phyloP scores from a whole-genome alignment of 2,113 vertebrate species.

The Eidolon helvum region DNA sequence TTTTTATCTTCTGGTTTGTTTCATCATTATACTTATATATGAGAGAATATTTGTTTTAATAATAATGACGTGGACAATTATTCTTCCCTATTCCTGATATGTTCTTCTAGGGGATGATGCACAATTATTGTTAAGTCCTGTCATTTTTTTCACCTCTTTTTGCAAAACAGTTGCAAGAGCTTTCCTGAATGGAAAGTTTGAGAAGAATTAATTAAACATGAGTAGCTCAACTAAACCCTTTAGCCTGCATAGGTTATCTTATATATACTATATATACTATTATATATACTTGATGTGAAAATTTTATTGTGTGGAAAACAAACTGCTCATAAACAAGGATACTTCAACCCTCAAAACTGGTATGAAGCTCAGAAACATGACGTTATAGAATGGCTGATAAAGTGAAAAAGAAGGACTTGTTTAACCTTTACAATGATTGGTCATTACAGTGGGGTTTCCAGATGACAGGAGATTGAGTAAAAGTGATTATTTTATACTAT shows the following conservation, averaged over 20 bases:
- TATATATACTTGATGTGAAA: not conserved
- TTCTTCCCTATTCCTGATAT: not conserved
- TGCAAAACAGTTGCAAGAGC: not conserved
- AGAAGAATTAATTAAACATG: not conserved
- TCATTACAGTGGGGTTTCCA: not conserved
- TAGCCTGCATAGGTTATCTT: not conserved
- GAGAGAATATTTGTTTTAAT: not conserved
- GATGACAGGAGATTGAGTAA: not conserved
- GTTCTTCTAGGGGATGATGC: not conserved
- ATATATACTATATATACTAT: too few species aligned
- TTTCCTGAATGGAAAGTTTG: not conserved
- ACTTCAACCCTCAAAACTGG: not conserved
- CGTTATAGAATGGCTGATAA: not conserved
- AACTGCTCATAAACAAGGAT: not conserved
- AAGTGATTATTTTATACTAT: not conserved
- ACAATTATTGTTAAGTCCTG: not conserved
- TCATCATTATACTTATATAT: not conserved
- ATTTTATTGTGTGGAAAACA: not conserved
- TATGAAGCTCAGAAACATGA: not conserved
- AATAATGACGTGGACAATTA: not conserved
- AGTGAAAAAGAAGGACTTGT: not conserved
- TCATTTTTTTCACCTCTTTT: not conserved
- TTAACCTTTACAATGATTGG: not conserved
- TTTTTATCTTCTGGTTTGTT: not conserved
- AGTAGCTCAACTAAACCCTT: not conserved